Evolutionary conservation across 37 sponge, comb jelly and placozoan species (phyloP).

Genomic region (Aplysina aerophoba): DNA sequence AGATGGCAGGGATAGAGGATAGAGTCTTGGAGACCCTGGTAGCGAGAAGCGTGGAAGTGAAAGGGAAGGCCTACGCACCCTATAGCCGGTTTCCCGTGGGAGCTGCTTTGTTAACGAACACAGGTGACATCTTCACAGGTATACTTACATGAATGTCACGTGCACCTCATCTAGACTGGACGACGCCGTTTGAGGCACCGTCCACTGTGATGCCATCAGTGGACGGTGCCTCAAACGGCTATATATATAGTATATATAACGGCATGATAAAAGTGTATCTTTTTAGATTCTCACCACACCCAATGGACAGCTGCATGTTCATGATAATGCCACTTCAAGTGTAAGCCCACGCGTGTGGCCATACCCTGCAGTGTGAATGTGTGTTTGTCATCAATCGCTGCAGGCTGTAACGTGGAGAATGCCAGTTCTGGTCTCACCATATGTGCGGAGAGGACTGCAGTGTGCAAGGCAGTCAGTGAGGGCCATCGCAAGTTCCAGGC

Average conservation of each 20-base stretch:
- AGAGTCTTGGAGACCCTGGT: slow-evolving; percentile 47
- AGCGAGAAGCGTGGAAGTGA: slow-evolving; percentile 42
- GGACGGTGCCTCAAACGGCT: too few relatives aligned
- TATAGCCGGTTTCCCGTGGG: slow-evolving; percentile 94
- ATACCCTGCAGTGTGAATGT: too few relatives aligned
- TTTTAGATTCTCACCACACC: too few relatives aligned
- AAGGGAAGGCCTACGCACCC: slow-evolving; percentile 74
- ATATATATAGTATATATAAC: too few relatives aligned
- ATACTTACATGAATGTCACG: too few relatives aligned
- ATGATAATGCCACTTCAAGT: too few relatives aligned
- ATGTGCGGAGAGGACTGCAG: slow-evolving; percentile 91
- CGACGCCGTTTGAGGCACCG: too few relatives aligned
- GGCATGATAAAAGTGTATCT: too few relatives aligned
- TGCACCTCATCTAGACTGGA: too few relatives aligned
- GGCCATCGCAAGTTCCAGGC: slow-evolving; percentile 67
- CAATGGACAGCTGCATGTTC: too few relatives aligned
- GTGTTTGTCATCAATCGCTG: background rate
- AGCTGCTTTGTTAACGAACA: slow-evolving; percentile 71
- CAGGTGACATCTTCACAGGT: slow-evolving; percentile 69
- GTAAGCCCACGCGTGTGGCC: too few relatives aligned
- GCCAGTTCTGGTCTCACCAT: slow-evolving; percentile 71
- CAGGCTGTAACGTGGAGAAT: slow-evolving; percentile 97
- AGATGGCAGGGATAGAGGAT: background rate
- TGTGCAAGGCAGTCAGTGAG: slow-evolving; percentile 93
- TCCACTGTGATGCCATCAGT: too few relatives aligned